Base-by-base conservation (phyloP, 2,797 vertebrate species). In the Trachops cirrhosus region DNA sequence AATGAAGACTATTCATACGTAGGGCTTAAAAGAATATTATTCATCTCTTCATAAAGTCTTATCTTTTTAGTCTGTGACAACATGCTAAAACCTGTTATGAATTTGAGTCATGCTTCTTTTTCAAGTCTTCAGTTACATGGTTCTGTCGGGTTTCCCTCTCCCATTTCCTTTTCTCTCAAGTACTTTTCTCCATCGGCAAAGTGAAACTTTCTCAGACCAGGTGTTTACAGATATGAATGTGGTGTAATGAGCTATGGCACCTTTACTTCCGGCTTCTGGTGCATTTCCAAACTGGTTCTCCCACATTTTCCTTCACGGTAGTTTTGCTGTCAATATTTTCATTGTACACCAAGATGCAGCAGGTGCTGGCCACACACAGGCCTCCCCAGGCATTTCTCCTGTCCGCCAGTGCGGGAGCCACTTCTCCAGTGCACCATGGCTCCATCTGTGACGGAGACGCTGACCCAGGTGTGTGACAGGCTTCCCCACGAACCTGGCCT, bases 241-340 rank as follows among this genome's bases (percentile, higher is more conserved):
- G 78, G 48, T 24, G 57, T 70, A 34, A 79, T 39, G 75, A 64
- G 24, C 59, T 44, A 46, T 39, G 71, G 18, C 37, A 0, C 71
- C 89, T 74, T 91, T 78, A 78, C 68, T 96, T 79, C 75, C 79
- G 24, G 93, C 79, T 96, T 93, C 41, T 77, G 62, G n/a, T 26
- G 48, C 75, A 94, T 85, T 95, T 96, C 96, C 59, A 90, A 97
- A 97, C 96, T 59, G 68, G 68, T 90, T 94, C 96, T 96, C 67
- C 80, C 82, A 89, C 93, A 78, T 86, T 95, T 95, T 89, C 74
- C 80, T 96, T 94, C 54, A 74, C 74, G 96, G 77, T 97, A 37
- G 37, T 79, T 93, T 96, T 83, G 29, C 73, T 77, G 93, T 92
- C 67, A 73, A 59, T 79, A 18, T 84, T 80, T 94, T 92, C 62